A percentile compares a stretch with the other conserved stretches of the same genome.
Conservation (phyloP, 2,888 invertebrate genomes). For the Labia minor region DNA sequence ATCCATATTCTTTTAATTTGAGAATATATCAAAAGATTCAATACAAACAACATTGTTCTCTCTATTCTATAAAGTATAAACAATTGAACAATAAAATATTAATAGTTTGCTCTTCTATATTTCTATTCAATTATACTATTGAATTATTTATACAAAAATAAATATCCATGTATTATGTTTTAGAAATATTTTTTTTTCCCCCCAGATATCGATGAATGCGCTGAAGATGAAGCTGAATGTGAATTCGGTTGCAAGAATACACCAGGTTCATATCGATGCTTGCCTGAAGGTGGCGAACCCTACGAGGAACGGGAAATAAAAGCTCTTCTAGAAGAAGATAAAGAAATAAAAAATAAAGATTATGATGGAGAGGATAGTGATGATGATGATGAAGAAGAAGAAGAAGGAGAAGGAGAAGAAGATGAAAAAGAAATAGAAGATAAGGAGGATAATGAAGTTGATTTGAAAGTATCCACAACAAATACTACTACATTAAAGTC, state of each 20-base stretch:
- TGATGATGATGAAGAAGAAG: background rate
- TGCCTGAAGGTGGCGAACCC: constrained; percentile 37
- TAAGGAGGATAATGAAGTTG: background rate
- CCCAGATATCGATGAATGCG: constrained; percentile 48
- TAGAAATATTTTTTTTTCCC: too few species aligned
- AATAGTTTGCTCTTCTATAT: too few species aligned
- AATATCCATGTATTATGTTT: too few species aligned
- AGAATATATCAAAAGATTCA: too few species aligned
- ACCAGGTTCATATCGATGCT: constrained; percentile 36
- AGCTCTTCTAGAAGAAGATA: constrained; percentile 24
- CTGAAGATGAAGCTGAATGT: constrained; percentile 38
- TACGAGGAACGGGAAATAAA: constrained; percentile 20
- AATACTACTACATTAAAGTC: background rate
- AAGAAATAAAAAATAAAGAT: background rate
- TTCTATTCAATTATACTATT: too few species aligned
- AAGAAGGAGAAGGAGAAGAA: background rate
- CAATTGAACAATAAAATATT: too few species aligned
- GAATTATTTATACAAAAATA: too few species aligned
- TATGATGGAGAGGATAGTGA: background rate
- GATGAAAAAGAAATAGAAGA: background rate
- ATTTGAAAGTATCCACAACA: too few species aligned
- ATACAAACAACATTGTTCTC: too few species aligned
- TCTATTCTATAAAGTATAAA: too few species aligned
- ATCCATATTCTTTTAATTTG: too few species aligned
- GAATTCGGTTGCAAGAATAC: constrained; percentile 35